Evolutionary conservation across 2,888 invertebrate genomes (phyloP), one percentile per base, ranked within the genome.

Genomic region (Tryphoninae sp.): DNA sequence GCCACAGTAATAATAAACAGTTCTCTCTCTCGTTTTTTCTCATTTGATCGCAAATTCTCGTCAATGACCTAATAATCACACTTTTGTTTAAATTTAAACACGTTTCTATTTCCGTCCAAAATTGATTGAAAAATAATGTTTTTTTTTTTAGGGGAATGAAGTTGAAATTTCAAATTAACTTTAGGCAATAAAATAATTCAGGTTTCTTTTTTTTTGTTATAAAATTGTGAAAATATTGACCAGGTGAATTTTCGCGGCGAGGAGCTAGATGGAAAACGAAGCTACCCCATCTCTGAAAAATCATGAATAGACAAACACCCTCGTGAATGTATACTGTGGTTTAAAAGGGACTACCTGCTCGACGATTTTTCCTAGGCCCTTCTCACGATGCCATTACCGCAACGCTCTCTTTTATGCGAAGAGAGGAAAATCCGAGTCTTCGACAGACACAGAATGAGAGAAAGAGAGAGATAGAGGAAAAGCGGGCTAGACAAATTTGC

Each of bases 401-500:
- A 40, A 13, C 45, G 9, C 2, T 45, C 45, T 72, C 79, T 51
- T 8, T 68, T 49, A 71, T 64, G 51, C 45, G 64, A 59, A 53
- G 58, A 51, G 59, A 69, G 42, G 33, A n/a, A 19, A 26, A 16
- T 22, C 33, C 33, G 42, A 58, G 26, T n/a, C 16, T 11, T 22
- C 45, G 33, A 76, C 51, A 68, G 45, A 59, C 58, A 26, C 45
- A 26, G 55, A 49, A 45, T 26, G 33, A 55, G 55, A 64, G 64
- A 40, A 55, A 19, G 58, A 45, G 73, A 33, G 73, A 76, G 23
- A 19, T 19, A 62, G 33, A 33, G 16, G 62, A 72, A 62, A 72
- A 80, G 79, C 64, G 82, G 83, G 1, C 33, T 16, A 40, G 40
- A 67, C 33, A 61, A 81, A 86, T 86, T 86, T 82, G 85, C 86